phyloP scores from a whole-genome alignment of 2,797 vertebrate genomes.

The Chiroxiphia lanceolata region DNA sequence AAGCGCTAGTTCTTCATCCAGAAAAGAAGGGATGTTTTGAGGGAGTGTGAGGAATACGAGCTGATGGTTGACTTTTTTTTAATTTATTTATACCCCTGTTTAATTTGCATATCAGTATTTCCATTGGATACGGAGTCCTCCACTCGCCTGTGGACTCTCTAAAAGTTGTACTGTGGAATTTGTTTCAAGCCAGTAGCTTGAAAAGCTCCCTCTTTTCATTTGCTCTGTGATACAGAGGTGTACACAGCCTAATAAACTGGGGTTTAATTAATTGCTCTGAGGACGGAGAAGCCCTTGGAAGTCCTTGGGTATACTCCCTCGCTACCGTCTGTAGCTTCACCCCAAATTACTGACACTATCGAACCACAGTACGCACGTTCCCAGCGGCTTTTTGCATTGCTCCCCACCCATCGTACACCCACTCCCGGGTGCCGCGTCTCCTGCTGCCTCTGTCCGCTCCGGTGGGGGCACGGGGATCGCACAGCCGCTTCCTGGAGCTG shows the following conservation, averaged over 20 bases:
- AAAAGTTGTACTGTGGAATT: background rate
- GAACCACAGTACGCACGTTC: accelerated
- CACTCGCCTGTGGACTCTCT: background rate
- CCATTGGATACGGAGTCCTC: background rate
- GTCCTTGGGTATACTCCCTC: background rate
- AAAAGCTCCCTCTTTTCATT: background rate
- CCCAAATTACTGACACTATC: background rate
- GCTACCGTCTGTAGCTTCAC: background rate
- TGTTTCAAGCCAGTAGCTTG: background rate
- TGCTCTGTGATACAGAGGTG: background rate
- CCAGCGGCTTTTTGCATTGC: background rate
- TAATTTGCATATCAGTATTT: background rate
- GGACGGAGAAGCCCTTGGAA: background rate
- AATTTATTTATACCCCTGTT: background rate
- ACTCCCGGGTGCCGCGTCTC: accelerated
- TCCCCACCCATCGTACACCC: accelerated
- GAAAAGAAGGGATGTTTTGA: background rate
- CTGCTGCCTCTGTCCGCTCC: background rate
- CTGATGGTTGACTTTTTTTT: background rate
- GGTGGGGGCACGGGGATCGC: background rate
- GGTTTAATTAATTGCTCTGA: background rate
- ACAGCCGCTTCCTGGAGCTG: background rate
- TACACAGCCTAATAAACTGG: background rate
- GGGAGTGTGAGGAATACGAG: background rate
- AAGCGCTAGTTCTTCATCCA: background rate